Evolutionary conservation across 2,888 invertebrate species (phyloP).

Genomic region (Caprella mutica): DNA sequence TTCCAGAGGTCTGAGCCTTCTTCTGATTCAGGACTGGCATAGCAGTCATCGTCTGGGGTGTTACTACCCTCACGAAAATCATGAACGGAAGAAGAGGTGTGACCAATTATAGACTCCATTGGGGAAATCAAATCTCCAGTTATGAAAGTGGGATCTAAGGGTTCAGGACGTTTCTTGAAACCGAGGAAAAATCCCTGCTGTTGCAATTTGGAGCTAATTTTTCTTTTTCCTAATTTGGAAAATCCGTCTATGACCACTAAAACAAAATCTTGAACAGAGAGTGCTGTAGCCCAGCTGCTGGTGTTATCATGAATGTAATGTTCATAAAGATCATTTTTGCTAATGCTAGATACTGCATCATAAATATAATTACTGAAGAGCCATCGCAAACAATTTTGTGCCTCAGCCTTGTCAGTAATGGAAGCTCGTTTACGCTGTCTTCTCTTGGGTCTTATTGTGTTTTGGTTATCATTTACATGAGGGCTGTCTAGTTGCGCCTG

Average conservation of each 20-base stretch:
- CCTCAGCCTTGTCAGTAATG: conserved; percentile 26
- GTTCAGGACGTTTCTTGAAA: conserved; percentile 20
- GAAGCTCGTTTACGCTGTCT: conserved; percentile 26
- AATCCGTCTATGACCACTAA: conserved; percentile 26
- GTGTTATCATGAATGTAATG: conserved; percentile 23
- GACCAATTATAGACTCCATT: conserved; percentile 24
- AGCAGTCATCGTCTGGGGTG: conserved; percentile 24
- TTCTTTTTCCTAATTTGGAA: conserved; percentile 13
- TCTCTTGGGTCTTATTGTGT: conserved; percentile 31
- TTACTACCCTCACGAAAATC: conserved; percentile 19
- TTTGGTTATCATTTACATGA: conserved; percentile 27
- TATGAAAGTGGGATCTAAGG: conserved; percentile 17
- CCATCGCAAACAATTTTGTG: conserved; percentile 26
- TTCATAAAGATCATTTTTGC: conserved; percentile 20
- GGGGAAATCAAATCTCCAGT: conserved; percentile 14
- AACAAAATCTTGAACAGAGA: conserved; percentile 24
- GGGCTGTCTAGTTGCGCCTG: conserved; percentile 29
- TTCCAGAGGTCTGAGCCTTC: conserved; percentile 23
- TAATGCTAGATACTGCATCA: conserved; percentile 12
- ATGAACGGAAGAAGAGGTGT: background rate
- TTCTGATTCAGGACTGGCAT: conserved; percentile 25
- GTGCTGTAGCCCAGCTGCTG: conserved; percentile 15
- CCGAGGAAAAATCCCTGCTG: conserved; percentile 33
- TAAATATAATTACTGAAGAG: conserved; percentile 20
- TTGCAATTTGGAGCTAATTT: conserved; percentile 17